Evolutionary conservation across 2,888 invertebrate species (phyloP), one percentile per base, ranked within the genome.

Genomic region (Noctua fimbriata): DNA sequence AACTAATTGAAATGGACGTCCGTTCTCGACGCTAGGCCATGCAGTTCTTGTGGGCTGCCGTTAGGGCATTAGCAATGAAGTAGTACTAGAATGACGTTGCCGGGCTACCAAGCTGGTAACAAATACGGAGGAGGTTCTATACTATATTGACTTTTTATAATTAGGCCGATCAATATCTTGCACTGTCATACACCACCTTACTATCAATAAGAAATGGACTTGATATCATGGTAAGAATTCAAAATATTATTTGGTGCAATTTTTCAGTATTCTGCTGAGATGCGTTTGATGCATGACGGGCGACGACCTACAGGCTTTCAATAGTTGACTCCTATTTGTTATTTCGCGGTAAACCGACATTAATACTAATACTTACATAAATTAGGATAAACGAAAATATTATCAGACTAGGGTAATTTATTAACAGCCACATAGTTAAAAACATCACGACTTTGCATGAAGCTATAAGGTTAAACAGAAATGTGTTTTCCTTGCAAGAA

Each of bases 51-150:
- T 36, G 9, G 21, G 32, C 32, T 16, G 60, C 16, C 16, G 0
- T 44, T 52, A 24, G 24, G 24, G 18, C 32, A 21, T 21, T 44
- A 55, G 36, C 16, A 60, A 16, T 21, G 18, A 7, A 16, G 44
- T 28, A 12, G n/a, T n/a, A 18, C n/a, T 72, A 70, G 60, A 76
- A 65, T 73, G 73, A 67, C 75, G 85, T 81, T 80, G 86, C 83
- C 18, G 5, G 75, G 83, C 44, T 69, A 83, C 86, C 74, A 80
- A 67, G 52, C 10, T 49, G 36, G 77, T 70, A 83, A 86, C 86
- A 83, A 79, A 41, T 60, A 65, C 6, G 70, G 41, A 71, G 44
- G 60, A 70, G 52, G 10, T 47, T 52, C 66, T 44, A 69, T n/a
- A 49, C 18, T 69, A 66, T 69, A 78, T 73, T 36, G 63, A 67